These are phyloP conservation scores for Allochrocebus solatus DNA, from an alignment of 2,797 vertebrate genomes.

Conservation along the genomic window DNA sequence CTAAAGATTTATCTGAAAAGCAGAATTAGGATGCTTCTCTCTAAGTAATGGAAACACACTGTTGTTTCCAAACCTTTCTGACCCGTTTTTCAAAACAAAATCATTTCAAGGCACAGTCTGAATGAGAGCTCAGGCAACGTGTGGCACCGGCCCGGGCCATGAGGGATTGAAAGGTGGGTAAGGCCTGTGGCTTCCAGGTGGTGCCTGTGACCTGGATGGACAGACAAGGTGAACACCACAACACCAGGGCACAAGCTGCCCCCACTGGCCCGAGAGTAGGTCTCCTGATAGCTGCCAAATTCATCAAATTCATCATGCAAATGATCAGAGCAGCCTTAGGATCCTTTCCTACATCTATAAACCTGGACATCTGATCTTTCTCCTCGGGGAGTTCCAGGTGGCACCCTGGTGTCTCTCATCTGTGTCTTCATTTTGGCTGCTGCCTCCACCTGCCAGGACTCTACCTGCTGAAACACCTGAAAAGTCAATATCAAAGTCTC, in stretches of 20 bases:
- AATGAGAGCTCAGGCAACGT: background rate
- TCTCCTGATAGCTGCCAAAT: background rate
- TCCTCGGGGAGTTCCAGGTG: fast-evolving
- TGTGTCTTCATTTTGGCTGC: background rate
- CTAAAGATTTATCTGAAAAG: background rate
- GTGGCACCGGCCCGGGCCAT: background rate
- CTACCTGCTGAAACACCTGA: background rate
- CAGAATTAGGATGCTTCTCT: background rate
- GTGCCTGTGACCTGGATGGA: background rate
- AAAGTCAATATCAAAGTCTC: background rate
- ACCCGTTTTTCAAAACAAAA: background rate
- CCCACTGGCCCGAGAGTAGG: fast-evolving
- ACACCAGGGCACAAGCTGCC: background rate
- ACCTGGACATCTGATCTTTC: background rate
- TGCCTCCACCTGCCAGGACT: background rate
- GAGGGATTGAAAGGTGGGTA: background rate
- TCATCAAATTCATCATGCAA: background rate
- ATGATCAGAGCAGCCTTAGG: background rate
- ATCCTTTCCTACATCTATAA: background rate
- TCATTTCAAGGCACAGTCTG: background rate
- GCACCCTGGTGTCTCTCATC: background rate
- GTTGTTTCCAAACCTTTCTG: background rate
- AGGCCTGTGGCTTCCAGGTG: background rate
- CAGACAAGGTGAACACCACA: background rate
- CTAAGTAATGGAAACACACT: background rate